Base-by-base conservation (phyloP, 2,797 vertebrate species). In the Adrianichthys oophorus region DNA sequence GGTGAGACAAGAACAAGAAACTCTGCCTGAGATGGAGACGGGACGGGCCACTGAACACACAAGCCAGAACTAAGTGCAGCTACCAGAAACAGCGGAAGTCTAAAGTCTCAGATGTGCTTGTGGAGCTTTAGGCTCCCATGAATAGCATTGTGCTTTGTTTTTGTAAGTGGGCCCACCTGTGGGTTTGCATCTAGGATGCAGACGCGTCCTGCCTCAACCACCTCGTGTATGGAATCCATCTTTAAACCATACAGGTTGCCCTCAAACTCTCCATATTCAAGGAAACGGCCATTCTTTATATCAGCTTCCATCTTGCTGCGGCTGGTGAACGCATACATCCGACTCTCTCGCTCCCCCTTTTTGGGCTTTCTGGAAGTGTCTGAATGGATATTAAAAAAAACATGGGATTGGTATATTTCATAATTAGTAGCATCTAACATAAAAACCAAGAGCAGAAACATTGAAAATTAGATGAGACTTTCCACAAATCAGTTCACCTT, bases 111-210 rank as follows among this genome's bases (percentile, higher is more conserved):
- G 26, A 29, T 29, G 26, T 29, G 26, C 1, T 1, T 29, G 26
- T 29, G 26, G 26, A 6, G 26, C 26, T 29, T 29, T 5, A 6
- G 26, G 6, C 5, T 6, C 26, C 5, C 7, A 29, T 29, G 24
- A 26, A 4, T 5, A 26, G 24, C 24, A 26, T 3, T 26, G 10
- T 12, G 32, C 10, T 37, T 4, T 10, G 29, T 2, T 10, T 32
- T 32, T 37, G 32, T 12, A 37, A 2, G 13, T 26, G 15, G 54
- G 5, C 4, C 3, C 41, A 97, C 97, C 95, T 98, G 95, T 6
- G 95, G 96, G 84, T 96, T 96, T 61, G 95, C 94, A 0, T 98
- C 96, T 89, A 98, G 89, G 54, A 98, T 92, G 79, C 97, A 98
- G 90, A 98, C 80, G 46, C 95, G 94, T 62, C 96, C 95, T 0